Evolutionary conservation across 2,797 vertebrate genomes (phyloP).

Genomic region (Sebastiscus albofasciatus): DNA sequence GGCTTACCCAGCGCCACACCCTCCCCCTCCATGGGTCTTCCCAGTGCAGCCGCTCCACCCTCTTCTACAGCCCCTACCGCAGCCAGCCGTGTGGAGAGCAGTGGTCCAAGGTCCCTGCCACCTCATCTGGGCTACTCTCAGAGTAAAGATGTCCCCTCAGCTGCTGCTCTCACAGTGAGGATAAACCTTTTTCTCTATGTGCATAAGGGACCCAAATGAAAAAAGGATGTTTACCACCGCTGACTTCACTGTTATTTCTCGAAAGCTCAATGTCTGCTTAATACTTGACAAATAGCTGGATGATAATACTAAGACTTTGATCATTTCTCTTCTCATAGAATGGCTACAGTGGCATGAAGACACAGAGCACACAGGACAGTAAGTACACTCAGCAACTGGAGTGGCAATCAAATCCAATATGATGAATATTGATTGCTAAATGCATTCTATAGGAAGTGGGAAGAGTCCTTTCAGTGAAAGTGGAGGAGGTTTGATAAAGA

Average conservation of each 20-base stretch:
- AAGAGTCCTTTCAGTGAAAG: neutral
- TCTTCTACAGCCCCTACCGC: slow-evolving; percentile 59
- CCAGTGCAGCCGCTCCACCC: slow-evolving; percentile 73
- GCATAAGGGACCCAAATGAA: neutral
- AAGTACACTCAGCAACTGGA: slow-evolving; percentile 69
- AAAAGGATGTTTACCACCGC: neutral
- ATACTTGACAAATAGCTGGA: neutral
- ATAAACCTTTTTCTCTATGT: neutral
- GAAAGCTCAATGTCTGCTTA: neutral
- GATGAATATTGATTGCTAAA: slow-evolving; percentile 28
- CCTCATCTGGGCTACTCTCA: slow-evolving; percentile 80
- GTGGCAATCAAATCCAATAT: neutral
- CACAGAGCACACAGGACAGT: slow-evolving; percentile 88
- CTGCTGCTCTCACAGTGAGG: slow-evolving; percentile 83
- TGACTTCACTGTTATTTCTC: neutral
- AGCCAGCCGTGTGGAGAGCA: slow-evolving; percentile 84
- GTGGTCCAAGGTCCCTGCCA: slow-evolving; percentile 69
- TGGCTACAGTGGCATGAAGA: slow-evolving; percentile 87
- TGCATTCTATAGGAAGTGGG: slow-evolving; percentile 10
- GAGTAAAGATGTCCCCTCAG: slow-evolving; percentile 78
- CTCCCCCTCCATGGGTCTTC: slow-evolving; percentile 82
- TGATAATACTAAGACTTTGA: neutral
- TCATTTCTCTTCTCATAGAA: slow-evolving; percentile 82
- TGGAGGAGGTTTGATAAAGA: neutral
- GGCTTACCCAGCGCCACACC: slow-evolving; percentile 84